Conservation (phyloP, 2,797 vertebrate species). For the Gallirallus australis region DNA sequence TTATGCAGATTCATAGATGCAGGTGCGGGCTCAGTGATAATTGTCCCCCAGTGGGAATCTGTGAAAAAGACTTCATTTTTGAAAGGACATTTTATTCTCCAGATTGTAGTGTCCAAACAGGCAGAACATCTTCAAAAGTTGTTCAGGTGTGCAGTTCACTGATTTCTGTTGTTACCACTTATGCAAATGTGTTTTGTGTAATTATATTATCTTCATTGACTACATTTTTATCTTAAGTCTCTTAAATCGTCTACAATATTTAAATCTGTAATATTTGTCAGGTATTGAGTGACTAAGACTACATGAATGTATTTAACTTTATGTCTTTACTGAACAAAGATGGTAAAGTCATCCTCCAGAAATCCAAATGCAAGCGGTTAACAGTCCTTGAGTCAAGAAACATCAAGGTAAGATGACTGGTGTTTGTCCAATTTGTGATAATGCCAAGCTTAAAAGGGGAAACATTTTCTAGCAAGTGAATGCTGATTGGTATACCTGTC, state of each 20-base stretch:
- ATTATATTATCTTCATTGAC: background rate
- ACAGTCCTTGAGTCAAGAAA: background rate
- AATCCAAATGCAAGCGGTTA: background rate
- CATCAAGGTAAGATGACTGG: background rate
- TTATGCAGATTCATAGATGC: background rate
- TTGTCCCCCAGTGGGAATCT: background rate
- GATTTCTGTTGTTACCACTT: background rate
- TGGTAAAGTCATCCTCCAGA: background rate
- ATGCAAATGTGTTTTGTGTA: background rate
- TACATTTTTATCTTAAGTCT: background rate
- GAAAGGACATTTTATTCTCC: background rate
- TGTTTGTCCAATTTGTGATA: background rate
- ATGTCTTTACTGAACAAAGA: background rate
- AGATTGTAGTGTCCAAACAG: background rate
- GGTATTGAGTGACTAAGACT: background rate
- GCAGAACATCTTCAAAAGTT: background rate
- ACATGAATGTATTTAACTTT: background rate
- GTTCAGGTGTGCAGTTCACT: background rate
- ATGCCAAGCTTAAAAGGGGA: background rate
- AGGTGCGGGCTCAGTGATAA: background rate
- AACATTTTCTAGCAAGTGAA: background rate
- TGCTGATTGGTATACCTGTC: background rate
- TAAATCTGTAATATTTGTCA: background rate
- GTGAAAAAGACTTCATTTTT: background rate
- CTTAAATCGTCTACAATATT: background rate